Conservation (phyloP, 1,140 invertebrate species). For the Sitodiplosis mosellana region DNA sequence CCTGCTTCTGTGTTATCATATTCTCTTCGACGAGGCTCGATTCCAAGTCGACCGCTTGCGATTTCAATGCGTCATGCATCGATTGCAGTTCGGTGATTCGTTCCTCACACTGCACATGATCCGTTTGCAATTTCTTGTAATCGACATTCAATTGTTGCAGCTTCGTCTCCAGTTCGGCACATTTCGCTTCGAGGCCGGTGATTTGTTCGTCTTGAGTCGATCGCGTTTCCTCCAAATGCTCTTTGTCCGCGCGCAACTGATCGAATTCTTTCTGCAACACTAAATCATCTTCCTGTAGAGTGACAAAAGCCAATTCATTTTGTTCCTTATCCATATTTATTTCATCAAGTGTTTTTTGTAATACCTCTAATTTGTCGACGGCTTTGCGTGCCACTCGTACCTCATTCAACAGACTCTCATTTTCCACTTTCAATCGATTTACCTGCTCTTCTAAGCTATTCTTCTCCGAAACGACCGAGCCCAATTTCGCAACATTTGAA, state of each 20-base stretch:
- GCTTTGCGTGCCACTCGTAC: no score
- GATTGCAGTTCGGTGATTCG: background rate
- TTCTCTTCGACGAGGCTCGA: conserved; percentile 1
- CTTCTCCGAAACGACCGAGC: no score
- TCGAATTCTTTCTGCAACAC: conserved; percentile 26
- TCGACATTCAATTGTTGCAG: background rate
- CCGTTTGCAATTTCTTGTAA: no score
- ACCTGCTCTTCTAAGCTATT: no score
- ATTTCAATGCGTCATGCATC: conserved; percentile 13
- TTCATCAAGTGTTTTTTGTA: conserved; percentile 14
- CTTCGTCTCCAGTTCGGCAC: conserved; percentile 6
- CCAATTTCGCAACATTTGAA: no score
- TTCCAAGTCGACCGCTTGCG: conserved; percentile 2
- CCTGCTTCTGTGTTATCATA: conserved; percentile 1
- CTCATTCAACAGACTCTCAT: no score
- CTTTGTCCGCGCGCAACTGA: conserved; percentile 29
- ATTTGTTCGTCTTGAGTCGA: conserved; percentile 15
- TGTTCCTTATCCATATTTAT: conserved; percentile 31
- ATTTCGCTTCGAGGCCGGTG: conserved; percentile 15
- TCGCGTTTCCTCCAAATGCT: conserved; percentile 27
- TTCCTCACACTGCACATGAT: background rate
- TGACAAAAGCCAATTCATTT: conserved; percentile 25
- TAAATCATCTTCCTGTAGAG: conserved; percentile 25
- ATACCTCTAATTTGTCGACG: no score
- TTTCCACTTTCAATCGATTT: no score